phyloP scores from a whole-genome alignment of 2,113 vertebrate species.

The Scopus umbretta region DNA sequence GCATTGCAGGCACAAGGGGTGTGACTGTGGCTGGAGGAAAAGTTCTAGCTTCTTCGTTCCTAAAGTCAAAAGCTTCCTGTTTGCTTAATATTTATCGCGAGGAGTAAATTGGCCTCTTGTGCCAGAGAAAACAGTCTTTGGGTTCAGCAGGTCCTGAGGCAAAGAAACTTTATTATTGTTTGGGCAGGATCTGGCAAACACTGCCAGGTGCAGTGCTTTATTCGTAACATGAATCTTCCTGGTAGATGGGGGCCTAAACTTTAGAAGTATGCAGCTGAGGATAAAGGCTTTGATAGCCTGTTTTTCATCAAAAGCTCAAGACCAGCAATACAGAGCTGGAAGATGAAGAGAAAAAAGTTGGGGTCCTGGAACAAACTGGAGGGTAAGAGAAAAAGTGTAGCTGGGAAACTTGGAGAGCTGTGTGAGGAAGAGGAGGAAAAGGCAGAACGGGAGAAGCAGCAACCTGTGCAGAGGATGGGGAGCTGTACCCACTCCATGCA shows the following conservation, averaged over 20 bases:
- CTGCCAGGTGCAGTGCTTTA: neutral
- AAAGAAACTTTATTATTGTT: constrained; percentile 39
- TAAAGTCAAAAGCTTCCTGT: neutral
- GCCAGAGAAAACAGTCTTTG: constrained; percentile 47
- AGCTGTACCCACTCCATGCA: neutral
- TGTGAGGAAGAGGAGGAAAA: neutral
- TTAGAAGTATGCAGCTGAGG: neutral
- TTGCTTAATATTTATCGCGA: neutral
- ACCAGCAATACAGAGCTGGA: neutral
- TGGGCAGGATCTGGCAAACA: neutral
- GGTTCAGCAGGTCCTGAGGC: constrained; percentile 30
- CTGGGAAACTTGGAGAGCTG: neutral
- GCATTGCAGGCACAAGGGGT: neutral
- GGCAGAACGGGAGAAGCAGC: neutral
- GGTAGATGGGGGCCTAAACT: neutral
- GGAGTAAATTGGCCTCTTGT: neutral
- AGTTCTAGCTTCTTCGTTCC: neutral
- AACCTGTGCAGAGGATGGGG: neutral
- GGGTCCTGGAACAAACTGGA: neutral
- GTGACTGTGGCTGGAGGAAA: constrained; percentile 20
- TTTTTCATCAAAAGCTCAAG: neutral
- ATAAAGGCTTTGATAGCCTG: neutral
- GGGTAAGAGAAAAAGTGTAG: neutral
- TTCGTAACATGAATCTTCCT: neutral
- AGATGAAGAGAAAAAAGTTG: neutral